Percentiles rank a stretch among this genome's conserved stretches.
Conservation (phyloP, 2,797 vertebrate species). For the Graptemys geographica region DNA sequence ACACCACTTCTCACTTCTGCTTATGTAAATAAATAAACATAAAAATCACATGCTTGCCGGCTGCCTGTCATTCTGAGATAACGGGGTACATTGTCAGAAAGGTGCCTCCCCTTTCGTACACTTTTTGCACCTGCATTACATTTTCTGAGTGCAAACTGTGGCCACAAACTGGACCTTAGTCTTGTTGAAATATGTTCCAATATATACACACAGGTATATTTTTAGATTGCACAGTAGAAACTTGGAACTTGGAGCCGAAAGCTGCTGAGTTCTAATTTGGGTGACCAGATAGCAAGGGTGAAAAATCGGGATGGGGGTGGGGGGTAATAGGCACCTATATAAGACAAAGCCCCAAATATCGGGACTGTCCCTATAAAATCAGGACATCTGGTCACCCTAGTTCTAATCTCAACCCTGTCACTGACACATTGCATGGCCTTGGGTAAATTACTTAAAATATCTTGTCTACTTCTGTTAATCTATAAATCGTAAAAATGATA, state of each 20-base stretch:
- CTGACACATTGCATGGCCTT: constrained; percentile 46
- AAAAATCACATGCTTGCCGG: neutral
- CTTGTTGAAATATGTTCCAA: neutral
- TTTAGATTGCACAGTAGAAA: neutral
- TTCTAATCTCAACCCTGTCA: neutral
- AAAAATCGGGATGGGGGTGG: too few relatives aligned
- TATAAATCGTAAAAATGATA: neutral
- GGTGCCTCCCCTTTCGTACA: neutral
- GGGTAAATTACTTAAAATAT: neutral
- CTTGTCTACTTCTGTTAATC: neutral
- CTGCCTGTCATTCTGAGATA: neutral
- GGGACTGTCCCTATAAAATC: too few relatives aligned
- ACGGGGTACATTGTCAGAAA: neutral
- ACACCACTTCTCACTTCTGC: neutral
- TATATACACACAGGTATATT: neutral
- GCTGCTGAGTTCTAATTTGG: neutral
- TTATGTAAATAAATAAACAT: neutral
- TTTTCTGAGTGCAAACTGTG: constrained; percentile 31
- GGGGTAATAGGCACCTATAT: too few relatives aligned
- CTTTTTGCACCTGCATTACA: neutral
- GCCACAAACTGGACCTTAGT: neutral
- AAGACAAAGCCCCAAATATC: too few relatives aligned
- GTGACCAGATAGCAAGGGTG: too few relatives aligned
- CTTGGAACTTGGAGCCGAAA: neutral
- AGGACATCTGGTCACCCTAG: neutral